Evolutionary conservation across 1,140 invertebrate genomes (phyloP), one percentile per base, ranked within the genome.

Genomic region (Phortica variegata): DNA sequence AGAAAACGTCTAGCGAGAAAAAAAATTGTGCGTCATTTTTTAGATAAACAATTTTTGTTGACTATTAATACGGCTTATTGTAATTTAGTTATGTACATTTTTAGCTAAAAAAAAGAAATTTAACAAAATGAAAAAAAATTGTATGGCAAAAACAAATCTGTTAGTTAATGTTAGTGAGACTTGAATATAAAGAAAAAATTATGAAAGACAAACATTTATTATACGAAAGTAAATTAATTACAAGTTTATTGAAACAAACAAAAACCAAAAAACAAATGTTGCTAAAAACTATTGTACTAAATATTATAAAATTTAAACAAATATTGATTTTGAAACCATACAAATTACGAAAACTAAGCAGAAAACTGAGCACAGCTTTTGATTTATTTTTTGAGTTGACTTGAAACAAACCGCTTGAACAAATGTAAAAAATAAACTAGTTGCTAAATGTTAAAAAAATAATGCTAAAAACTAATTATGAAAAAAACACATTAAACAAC

Each of bases 31-130:
- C 52, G 44, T 43, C 51, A 41, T 60, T 65, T 55, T 54, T 54
- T 54, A 63, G 49, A 60, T 62, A 49, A 59, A 65, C 52, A 26
- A 26, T 26, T 68, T 68, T 68, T 68, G 63, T 68, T 68, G 63
- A 68, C 65, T 68, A 68, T 69, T 68, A 66, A 66, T 59, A 61
- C 61, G 56, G 63, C 63, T 63, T 60, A 65, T 65, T 38, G 36
- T 38, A 38, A 15, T 17, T 38, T 61, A 60, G 62, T 68, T 68
- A 49, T 65, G 61, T 65, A 65, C 42, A 65, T 65, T 65, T 56
- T 55, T 65, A 65, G 58, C 58, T 52, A 43, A 43, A 54, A 16
- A 36, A 46, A 39, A 45, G 33, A 43, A 34, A 38, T 47, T 33
- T 44, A 41, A 26, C 26, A 49, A 56, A 43, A 48, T 31, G 46